Evolutionary conservation across 2,797 vertebrate species (phyloP).

Genomic region (Dendrocincla tyrannina): DNA sequence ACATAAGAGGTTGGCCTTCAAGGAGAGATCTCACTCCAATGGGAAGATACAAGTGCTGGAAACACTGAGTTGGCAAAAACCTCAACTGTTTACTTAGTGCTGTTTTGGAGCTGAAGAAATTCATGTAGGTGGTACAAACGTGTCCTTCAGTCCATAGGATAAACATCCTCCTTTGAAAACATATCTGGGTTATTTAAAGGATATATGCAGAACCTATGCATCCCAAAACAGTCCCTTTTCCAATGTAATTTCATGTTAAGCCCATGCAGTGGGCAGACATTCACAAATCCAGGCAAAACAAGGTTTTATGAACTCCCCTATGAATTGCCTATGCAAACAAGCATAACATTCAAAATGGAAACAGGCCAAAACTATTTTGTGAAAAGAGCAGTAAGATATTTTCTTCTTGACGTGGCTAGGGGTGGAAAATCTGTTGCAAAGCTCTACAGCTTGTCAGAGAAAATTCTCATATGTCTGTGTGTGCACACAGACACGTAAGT

Average conservation of each 20-base stretch:
- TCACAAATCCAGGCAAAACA: neutral
- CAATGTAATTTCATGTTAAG: neutral
- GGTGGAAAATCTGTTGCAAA: conserved; percentile 29
- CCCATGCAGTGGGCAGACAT: neutral
- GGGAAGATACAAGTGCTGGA: neutral
- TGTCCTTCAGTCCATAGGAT: neutral
- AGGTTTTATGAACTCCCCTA: conserved; percentile 23
- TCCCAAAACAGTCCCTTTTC: neutral
- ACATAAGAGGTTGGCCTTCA: neutral
- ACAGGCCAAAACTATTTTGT: conserved; percentile 27
- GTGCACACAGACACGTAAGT: neutral
- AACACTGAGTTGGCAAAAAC: neutral
- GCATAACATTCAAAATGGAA: conserved; percentile 2
- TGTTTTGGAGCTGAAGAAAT: neutral
- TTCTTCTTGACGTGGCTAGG: conserved; percentile 8
- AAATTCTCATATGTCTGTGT: neutral
- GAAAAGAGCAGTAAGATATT: conserved; percentile 35
- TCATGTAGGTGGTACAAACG: neutral
- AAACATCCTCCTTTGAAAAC: conserved; percentile 1
- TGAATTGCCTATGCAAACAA: conserved; percentile 15
- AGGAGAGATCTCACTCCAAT: neutral
- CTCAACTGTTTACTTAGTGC: neutral
- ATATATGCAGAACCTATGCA: neutral
- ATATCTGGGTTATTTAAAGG: neutral
- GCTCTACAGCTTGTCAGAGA: neutral